These are phyloP conservation scores for Leucopternis melanops DNA, from an alignment of 2,113 vertebrate genomes.

Conservation along the genomic window DNA sequence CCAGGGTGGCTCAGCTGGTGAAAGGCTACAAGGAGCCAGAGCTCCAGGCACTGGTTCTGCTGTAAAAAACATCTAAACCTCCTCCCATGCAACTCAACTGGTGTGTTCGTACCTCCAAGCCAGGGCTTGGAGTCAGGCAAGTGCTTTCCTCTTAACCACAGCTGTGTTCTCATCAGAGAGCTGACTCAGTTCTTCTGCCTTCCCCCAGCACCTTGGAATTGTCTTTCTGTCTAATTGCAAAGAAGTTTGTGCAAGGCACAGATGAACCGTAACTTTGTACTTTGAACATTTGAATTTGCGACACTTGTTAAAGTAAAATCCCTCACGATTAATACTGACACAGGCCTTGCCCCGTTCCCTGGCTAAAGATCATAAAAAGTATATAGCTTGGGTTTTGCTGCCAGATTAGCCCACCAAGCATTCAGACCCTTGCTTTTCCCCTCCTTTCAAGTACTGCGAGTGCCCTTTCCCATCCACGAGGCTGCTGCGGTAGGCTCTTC, in stretches of 20 bases:
- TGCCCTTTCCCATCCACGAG: background rate
- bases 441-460: background rate
- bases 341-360: background rate
- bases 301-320: background rate
- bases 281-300: background rate
- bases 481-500: background rate
- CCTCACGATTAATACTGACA: background rate
- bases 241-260: background rate
- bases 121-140: too few relatives aligned
- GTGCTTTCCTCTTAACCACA: background rate
- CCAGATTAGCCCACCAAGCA: background rate
- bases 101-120: rapidly evolving
- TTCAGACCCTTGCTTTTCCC: background rate
- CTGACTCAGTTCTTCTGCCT: background rate
- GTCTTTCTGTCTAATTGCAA: background rate
- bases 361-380: background rate
- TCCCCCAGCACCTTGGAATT: background rate
- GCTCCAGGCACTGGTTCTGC: background rate
- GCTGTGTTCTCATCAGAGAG: too few relatives aligned
- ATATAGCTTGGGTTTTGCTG: background rate
- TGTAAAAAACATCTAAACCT: too few relatives aligned
- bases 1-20: background rate
- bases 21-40: background rate
- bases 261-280: background rate
- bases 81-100: rapidly evolving